These are phyloP conservation scores for Abscondita cerata DNA, from an alignment of 2,888 invertebrate genomes.

Conservation along the genomic window DNA sequence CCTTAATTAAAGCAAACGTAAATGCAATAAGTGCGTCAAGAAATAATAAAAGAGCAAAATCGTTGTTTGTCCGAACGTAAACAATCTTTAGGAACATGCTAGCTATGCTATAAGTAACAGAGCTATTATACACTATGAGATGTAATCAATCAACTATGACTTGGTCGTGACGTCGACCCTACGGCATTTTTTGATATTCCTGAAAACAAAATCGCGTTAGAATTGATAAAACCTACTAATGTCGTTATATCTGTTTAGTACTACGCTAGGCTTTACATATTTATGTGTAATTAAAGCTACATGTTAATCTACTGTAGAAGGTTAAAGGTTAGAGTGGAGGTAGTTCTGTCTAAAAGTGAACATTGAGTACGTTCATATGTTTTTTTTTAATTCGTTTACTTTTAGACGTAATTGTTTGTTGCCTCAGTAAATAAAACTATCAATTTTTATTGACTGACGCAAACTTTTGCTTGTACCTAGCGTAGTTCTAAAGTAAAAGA, in stretches of 20 bases:
- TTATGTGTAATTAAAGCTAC: not conserved
- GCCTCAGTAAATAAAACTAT: not conserved
- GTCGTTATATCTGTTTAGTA: constrained; percentile 34
- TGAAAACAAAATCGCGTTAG: constrained; percentile 46
- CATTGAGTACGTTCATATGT: no score
- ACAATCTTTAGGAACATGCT: constrained; percentile 24
- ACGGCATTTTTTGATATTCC: constrained; percentile 53
- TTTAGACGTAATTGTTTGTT: no score
- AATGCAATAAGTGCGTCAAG: not conserved
- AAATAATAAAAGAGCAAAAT: constrained; percentile 9
- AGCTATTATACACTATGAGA: constrained; percentile 11
- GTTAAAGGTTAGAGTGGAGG: not conserved
- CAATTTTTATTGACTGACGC: not conserved
- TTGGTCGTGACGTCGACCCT: constrained; percentile 42
- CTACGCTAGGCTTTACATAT: constrained; percentile 41
- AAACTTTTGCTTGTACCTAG: constrained; percentile 50
- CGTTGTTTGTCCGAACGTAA: not conserved
- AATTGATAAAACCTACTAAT: no score
- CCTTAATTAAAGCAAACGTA: constrained; percentile 27
- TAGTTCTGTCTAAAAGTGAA: no score
- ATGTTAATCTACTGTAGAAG: not conserved
- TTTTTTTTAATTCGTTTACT: no score
- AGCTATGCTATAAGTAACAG: constrained; percentile 17
- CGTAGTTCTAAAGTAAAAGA: constrained; percentile 45
- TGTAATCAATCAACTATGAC: constrained; percentile 3